Conservation (phyloP, 2,797 vertebrate genomes). For the Phoeniculus purpureus region DNA sequence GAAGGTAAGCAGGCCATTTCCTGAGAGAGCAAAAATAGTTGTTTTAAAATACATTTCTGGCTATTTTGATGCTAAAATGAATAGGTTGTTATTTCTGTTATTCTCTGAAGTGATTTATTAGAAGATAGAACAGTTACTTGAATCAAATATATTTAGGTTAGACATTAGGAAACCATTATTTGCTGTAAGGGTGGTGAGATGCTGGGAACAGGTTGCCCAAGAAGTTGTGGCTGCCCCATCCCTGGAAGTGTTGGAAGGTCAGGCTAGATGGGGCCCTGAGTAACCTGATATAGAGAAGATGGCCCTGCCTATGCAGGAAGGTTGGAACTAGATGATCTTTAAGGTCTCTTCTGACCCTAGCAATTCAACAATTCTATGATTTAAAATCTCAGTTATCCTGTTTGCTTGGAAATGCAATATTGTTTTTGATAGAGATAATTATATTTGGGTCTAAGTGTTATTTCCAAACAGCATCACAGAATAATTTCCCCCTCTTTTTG, state of each 20-base stretch:
- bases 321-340: too few species aligned
- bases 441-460: background rate
- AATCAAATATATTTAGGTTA: background rate
- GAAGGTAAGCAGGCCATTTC: slow-evolving; percentile 46
- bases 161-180: too few species aligned
- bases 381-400: background rate
- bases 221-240: too few species aligned
- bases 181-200: too few species aligned
- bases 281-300: too few species aligned
- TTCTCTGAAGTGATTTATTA: background rate
- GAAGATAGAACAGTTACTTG: background rate
- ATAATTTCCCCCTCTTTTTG: background rate
- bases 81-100: background rate
- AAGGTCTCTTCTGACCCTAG: too few species aligned
- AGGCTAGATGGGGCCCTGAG: too few species aligned
- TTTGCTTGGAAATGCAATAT: background rate
- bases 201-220: too few species aligned
- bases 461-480: background rate
- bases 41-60: slow-evolving; percentile 45
- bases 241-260: too few species aligned
- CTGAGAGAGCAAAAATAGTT: slow-evolving; percentile 34
- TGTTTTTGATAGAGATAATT: background rate
- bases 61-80: slow-evolving; percentile 39
- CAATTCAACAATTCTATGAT: too few species aligned
- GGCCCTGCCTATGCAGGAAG: too few species aligned